Conservation (phyloP, 2,888 invertebrate species). For the Ametastegia equiseti region DNA sequence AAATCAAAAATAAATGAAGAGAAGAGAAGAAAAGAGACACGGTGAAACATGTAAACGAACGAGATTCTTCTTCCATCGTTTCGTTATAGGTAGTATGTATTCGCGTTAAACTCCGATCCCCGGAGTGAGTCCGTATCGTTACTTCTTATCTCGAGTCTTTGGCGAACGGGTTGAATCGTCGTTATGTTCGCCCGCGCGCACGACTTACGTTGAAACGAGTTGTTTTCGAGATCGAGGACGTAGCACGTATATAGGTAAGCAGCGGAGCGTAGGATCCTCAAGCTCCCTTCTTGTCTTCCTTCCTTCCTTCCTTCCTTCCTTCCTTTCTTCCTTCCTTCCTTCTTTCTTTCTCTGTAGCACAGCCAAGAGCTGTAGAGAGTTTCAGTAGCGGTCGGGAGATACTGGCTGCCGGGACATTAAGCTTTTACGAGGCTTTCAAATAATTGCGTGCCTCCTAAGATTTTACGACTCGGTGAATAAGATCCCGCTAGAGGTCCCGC, state of each 20-base stretch:
- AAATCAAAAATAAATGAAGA: neutral
- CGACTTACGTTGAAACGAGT: conserved; percentile 35
- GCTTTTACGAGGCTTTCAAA: conserved; percentile 73
- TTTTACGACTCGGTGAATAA: conserved; percentile 68
- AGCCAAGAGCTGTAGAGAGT: conserved; percentile 15
- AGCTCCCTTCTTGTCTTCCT: no score
- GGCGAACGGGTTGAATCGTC: conserved; percentile 27
- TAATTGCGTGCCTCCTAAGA: conserved; percentile 74
- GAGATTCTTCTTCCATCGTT: neutral
- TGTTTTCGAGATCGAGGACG: conserved; percentile 47
- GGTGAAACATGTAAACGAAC: conserved; percentile 48
- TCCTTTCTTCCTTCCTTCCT: no score
- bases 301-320: no score
- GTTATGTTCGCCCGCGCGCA: conserved; percentile 25
- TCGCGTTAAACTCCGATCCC: conserved; percentile 46
- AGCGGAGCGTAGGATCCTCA: no score
- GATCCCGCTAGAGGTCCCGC: conserved; percentile 53
- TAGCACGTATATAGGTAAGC: no score
- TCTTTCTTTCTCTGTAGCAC: conserved; percentile 33
- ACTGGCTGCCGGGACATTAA: conserved; percentile 60
- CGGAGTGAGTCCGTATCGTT: conserved; percentile 59
- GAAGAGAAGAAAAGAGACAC: neutral
- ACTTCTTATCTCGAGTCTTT: conserved; percentile 51
- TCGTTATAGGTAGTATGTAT: neutral
- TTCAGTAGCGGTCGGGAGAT: conserved; percentile 43